Conservation (phyloP, 2,797 vertebrate genomes). For the Pseudochirops cupreus region DNA sequence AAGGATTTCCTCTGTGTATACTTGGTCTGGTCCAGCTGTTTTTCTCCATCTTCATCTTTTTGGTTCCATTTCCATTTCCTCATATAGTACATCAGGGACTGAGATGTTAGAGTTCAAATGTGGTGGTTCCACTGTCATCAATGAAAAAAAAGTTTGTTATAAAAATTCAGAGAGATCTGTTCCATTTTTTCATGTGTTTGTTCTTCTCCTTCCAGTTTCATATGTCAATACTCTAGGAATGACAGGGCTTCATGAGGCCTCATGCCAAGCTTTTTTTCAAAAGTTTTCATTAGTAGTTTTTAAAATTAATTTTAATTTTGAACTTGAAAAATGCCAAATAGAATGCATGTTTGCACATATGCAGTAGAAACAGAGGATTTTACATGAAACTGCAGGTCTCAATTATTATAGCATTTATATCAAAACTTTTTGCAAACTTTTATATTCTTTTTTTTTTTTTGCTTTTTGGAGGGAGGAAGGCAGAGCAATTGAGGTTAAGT, state of each 20-base stretch:
- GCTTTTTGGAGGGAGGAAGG: too few relatives aligned
- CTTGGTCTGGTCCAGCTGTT: neutral
- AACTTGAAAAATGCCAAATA: neutral
- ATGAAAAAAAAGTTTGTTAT: neutral
- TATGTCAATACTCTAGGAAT: neutral
- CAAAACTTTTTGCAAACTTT: neutral
- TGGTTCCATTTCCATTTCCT: neutral
- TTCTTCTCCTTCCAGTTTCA: neutral
- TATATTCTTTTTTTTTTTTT: neutral
- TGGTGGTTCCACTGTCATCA: neutral
- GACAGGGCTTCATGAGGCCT: neutral
- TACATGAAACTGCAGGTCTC: neutral
- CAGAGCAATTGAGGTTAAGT: too few relatives aligned
- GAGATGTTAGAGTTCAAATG: constrained; percentile 5
- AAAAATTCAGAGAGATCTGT: neutral
- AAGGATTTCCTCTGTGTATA: neutral
- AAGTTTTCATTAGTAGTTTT: neutral
- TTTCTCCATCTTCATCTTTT: constrained; percentile 12
- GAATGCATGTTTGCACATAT: neutral
- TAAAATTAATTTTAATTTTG: neutral
- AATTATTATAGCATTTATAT: neutral
- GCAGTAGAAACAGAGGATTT: neutral
- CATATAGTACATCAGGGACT: neutral
- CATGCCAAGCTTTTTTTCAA: neutral
- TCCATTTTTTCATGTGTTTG: neutral